A percentile compares a stretch with the other conserved stretches of the same genome.
Evolutionary conservation across 64 coral and sea anemone species (phyloP).

Genomic region (Platygyra sinensis): DNA sequence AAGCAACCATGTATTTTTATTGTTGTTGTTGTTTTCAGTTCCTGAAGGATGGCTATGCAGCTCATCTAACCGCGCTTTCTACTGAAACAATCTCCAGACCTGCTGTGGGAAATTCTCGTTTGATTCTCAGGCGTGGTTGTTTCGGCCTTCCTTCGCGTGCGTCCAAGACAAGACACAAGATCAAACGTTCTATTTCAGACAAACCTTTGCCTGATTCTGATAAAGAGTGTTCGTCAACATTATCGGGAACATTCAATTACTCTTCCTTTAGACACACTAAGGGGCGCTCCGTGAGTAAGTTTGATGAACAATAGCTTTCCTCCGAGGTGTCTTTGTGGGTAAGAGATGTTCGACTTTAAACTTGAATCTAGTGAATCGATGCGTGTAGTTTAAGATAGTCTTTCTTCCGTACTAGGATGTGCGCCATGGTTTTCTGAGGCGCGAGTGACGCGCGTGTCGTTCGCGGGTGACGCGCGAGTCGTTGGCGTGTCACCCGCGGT

Average conservation of each 20-base stretch:
- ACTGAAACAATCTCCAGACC: conserved; percentile 64
- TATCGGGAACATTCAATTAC: conserved; percentile 77
- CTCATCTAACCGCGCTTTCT: conserved; percentile 79
- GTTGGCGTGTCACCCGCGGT: no score
- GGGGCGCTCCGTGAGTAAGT: conserved; percentile 54
- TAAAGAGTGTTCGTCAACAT: conserved; percentile 19
- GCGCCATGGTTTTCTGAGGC: no score
- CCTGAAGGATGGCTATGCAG: conserved; percentile 91
- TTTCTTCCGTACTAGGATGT: no score
- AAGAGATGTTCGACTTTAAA: background rate
- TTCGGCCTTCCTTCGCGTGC: conserved; percentile 80
- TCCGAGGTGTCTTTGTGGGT: background rate
- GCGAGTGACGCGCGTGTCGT: no score
- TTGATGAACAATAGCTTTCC: conserved; percentile 28
- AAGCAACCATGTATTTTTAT: background rate
- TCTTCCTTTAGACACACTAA: conserved; percentile 83
- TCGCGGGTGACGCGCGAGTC: no score
- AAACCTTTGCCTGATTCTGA: conserved; percentile 51
- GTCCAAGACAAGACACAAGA: conserved; percentile 66
- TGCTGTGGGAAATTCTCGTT: conserved; percentile 84
- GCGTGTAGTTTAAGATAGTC: no score
- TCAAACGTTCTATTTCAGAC: conserved; percentile 79
- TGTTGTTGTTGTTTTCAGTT: conserved; percentile 53
- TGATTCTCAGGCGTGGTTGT: conserved; percentile 79
- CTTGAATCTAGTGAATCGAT: no score